phyloP scores from a whole-genome alignment of 2,797 vertebrate species.

The Enoplosus armatus region DNA sequence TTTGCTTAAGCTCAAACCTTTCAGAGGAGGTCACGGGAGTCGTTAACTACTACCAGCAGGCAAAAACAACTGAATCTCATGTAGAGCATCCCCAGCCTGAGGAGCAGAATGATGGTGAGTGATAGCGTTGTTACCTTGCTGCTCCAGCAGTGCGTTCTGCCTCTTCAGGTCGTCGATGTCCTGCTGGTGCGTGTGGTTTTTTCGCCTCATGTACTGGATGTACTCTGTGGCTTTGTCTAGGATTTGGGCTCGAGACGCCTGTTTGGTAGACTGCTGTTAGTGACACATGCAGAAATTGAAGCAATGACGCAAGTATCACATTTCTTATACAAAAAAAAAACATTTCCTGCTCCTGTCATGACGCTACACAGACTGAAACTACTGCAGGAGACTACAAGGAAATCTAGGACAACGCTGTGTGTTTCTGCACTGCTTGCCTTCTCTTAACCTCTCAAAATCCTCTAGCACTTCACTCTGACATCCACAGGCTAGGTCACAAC shows the following conservation, averaged over 20 bases:
- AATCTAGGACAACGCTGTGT: constrained; percentile 26
- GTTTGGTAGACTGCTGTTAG: constrained; percentile 89
- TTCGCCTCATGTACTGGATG: constrained; percentile 99
- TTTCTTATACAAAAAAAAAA: constrained; percentile 36
- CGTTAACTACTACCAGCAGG: not conserved
- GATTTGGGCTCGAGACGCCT: constrained; percentile 99
- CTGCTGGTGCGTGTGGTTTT: constrained; percentile 99
- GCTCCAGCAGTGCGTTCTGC: constrained; percentile 97
- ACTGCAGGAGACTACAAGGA: constrained; percentile 2
- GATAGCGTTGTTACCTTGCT: constrained; percentile 88
- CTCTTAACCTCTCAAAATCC: constrained; percentile 40
- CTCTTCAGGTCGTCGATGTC: constrained; percentile 99
- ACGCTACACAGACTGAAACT: constrained; percentile 7
- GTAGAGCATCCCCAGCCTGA: not conserved
- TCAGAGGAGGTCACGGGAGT: not conserved
- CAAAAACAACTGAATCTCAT: not conserved
- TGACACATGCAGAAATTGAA: constrained; percentile 83
- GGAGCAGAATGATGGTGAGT: not conserved
- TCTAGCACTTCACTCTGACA: constrained; percentile 29
- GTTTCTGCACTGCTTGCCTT: constrained; percentile 24
- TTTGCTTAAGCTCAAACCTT: not conserved
- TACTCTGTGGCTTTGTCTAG: constrained; percentile 99
- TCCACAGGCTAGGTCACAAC: not conserved
- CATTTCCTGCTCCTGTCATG: not conserved
- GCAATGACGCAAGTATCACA: constrained; percentile 76